Base-by-base conservation (phyloP, 2,797 vertebrate species). In the Takifugu ocellatus region DNA sequence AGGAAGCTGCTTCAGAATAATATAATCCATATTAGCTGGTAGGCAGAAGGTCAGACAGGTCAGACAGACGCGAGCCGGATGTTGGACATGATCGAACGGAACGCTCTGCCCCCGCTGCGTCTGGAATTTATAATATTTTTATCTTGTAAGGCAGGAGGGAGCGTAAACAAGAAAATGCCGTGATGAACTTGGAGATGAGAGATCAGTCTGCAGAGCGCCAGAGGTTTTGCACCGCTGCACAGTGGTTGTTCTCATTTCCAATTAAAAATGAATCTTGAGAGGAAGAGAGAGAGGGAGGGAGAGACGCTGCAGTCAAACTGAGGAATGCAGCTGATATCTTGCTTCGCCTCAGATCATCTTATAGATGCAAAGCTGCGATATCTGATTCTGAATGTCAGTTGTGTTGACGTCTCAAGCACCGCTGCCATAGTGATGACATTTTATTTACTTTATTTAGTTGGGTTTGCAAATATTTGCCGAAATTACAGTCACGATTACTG, bases 41-140 rank as follows among this genome's bases (percentile, higher is more conserved):
- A 48, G 21, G 61, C 66, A 70, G 59, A 56, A 49, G 51, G 50
- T 6, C 3, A 48, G 57, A 25, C 33, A 21, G 67, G 64, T 56
- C 60, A 31, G 51, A 25, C 49, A 60, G 53, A 54, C 39, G 55
- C 1, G 42, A 51, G 12, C 48, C 56, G 5, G 62, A 66, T 17
- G n/a, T 8, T 47, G 49, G 24, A 45, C 27, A 14, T 47, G 42
- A 24, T 21, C 42, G 6, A 46, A 33, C 1, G 0, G 10, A 36
- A 21, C n/a, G 3, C 14, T 17, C 15, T 33, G 8, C 46, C 25
- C 1, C 21, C 1, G 5, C 29, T 9, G 25, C 43, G 0, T 9
- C 33, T 36, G 33, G 2, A 12, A 11, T 36, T 36, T 36, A 5
- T 29, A 4, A 5, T 49, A 8, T 25, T 10, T 2, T 26, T 36